Base-by-base conservation (phyloP, 2,888 invertebrate species). In the Didymodactylos carnosus region DNA sequence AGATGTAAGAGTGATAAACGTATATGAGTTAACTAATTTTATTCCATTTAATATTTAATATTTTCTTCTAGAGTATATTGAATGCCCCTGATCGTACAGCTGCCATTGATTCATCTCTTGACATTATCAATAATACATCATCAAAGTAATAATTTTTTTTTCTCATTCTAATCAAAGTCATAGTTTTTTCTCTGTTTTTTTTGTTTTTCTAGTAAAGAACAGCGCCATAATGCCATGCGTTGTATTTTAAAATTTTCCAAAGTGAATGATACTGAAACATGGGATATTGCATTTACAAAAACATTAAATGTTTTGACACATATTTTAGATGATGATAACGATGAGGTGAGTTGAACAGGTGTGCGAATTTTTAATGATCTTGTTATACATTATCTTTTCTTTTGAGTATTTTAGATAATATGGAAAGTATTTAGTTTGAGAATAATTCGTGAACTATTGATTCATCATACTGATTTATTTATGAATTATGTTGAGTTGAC, bases 401-500 rank as follows among this genome's bases (percentile, higher is more conserved):
- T n/a, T n/a, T n/a, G n/a, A n/a, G n/a, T n/a, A n/a, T n/a, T n/a
- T n/a, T n/a, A n/a, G 2, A 11, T 7, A 35, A 19, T 62, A 3
- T 62, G 19, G 29, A 62, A 35, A 62, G 35, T 62, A n/a, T 62
- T 35, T 14, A 62, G 62, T 62, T n/a, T 62, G 16, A 16, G 62
- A 4, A 62, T 62, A 7, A 27, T 62, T n/a, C 62, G 62, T 19
- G 92, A 92, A 85, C 88, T 95, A 80, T 87, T 94, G 78, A 88
- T 90, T 76, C 88, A 90, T 73, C 87, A 88, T 46, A 86, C 90
- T 62, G 86, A 88, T 75, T 88, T 89, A 78, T 94, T 94, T 88
- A 87, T 88, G 77, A 89, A 89, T 80, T 95, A 91, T 85, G 89
- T 91, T 74, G 95, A 97, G 85, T 87, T 95, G 73, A 89, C 94